Conservation (phyloP, 2,888 invertebrate species). For the Lamproptera curius region DNA sequence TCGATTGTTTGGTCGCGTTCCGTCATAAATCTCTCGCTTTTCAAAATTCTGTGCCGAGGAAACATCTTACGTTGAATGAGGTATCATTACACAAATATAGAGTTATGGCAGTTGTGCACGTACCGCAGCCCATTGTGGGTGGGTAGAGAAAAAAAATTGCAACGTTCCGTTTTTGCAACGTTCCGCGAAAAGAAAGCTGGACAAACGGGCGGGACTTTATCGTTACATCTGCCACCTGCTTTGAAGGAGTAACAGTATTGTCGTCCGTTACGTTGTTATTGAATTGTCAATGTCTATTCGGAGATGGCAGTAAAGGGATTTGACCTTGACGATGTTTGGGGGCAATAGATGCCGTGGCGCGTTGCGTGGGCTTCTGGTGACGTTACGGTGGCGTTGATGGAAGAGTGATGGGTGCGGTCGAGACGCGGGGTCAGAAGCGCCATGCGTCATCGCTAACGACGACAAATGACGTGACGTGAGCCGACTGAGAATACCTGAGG, state of each 20-base stretch:
- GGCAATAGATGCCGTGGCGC: background rate
- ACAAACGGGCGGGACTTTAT: constrained; percentile 31
- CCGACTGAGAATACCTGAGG: constrained; percentile 36
- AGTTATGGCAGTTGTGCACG: constrained; percentile 72
- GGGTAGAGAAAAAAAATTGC: constrained; percentile 55
- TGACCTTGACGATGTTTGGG: constrained; percentile 3
- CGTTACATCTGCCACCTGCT: constrained; percentile 54
- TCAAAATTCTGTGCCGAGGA: constrained; percentile 59
- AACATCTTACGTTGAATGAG: constrained; percentile 64
- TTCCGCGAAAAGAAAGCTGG: constrained; percentile 69
- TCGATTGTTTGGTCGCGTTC: constrained; percentile 71
- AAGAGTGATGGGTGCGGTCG: constrained; percentile 72
- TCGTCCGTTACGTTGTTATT: background rate
- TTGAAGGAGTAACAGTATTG: constrained; percentile 30
- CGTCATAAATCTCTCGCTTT: constrained; percentile 70
- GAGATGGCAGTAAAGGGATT: constrained; percentile 2
- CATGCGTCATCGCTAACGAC: constrained; percentile 76
- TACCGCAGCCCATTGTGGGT: constrained; percentile 62
- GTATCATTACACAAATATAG: constrained; percentile 77
- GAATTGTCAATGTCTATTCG: background rate
- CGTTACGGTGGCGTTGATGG: constrained; percentile 43
- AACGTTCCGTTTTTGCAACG: constrained; percentile 43
- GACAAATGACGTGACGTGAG: constrained; percentile 70
- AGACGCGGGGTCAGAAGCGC: constrained; percentile 60
- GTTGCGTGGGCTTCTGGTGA: constrained; percentile 17